Evolutionary conservation across 1,140 invertebrate species (phyloP).

Genomic region (Venturia canescens): DNA sequence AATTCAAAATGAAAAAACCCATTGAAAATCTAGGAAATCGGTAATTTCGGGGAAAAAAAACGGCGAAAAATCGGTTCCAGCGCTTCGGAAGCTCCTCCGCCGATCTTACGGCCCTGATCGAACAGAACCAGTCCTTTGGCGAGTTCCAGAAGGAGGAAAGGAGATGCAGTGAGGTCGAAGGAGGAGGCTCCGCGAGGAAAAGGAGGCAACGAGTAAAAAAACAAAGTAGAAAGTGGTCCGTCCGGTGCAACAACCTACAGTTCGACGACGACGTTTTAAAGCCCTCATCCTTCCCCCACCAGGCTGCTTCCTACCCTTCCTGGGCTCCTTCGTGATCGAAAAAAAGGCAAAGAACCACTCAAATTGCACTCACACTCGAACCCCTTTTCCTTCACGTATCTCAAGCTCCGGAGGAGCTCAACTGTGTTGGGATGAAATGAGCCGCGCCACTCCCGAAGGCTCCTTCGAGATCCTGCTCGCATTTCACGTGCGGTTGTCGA

Average conservation of each 20-base stretch:
- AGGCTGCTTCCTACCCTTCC: constrained; percentile 65
- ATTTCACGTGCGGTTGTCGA: constrained; percentile 78
- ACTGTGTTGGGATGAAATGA: constrained; percentile 38
- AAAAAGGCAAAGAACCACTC: background rate
- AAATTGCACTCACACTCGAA: background rate
- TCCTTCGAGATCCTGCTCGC: constrained; percentile 70
- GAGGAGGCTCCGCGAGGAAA: constrained; percentile 23
- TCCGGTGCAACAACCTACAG: constrained; percentile 73
- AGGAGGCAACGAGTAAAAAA: constrained; percentile 5
- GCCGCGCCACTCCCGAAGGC: constrained; percentile 66
- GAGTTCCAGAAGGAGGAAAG: constrained; percentile 36
- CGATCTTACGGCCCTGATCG: constrained; percentile 56
- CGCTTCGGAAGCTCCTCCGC: constrained; percentile 2
- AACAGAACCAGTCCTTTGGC: constrained; percentile 61
- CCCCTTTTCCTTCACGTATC: background rate
- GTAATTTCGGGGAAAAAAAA: background rate
- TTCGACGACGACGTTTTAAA: constrained; percentile 67
- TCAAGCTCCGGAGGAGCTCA: constrained; percentile 6
- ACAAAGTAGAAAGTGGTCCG: constrained; percentile 76
- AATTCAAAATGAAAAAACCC: constrained; percentile 13
- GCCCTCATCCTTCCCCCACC: constrained; percentile 62
- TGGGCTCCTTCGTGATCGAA: background rate
- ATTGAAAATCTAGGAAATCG: background rate
- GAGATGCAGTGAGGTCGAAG: constrained; percentile 26
- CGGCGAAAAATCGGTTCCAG: background rate